Evolutionary conservation across 2,797 vertebrate genomes (phyloP), one percentile per base, ranked within the genome.

Genomic region (Helicolenus hilgendorfi): DNA sequence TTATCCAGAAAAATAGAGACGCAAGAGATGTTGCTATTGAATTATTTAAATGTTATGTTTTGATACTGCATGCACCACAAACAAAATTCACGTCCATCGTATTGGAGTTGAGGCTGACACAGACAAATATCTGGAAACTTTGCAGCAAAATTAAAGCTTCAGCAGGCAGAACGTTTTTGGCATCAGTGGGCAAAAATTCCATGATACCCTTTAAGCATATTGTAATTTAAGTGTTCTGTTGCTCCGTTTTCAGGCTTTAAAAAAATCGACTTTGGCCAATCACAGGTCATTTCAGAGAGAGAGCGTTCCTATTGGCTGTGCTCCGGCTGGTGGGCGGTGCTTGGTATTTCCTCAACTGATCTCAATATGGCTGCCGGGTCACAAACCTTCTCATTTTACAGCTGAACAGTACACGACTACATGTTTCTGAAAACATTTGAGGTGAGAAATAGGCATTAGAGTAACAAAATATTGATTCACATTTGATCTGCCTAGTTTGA

Each of bases 141-240:
- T 53, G n/a, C 55, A 15, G 5, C 14, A 31, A 69, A 36, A 36
- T 14, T 33, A 62, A 62, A 62, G 27, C 58, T 49, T 49, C 45
- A 20, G 45, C 20, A 49, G 45, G 45, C 45, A 0, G 45, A 20
- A 49, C 1, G 7, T 49, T 49, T 45, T 49, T 20, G 45, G 45
- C 45, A 53, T 53, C 45, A 53, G 18, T 53, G 18, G 45, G 18
- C 7, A n/a, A 20, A n/a, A 53, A 49, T 49, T 49, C 18, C 45
- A 49, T 49, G 18, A n/a, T 49, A 20, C 0, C 18, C 45, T 0
- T 20, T n/a, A 8, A n/a, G 45, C 0, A 49, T 49, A 20, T 49
- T 0, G 45, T 49, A 49, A 53, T 53, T 53, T 8, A 53, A 53
- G 45, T 53, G 18, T 53, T 53, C 1, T 53, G 45, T 53, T 18